Evolutionary conservation across 1,140 invertebrate species (phyloP).

Genomic region (Neodiprion pinetum): DNA sequence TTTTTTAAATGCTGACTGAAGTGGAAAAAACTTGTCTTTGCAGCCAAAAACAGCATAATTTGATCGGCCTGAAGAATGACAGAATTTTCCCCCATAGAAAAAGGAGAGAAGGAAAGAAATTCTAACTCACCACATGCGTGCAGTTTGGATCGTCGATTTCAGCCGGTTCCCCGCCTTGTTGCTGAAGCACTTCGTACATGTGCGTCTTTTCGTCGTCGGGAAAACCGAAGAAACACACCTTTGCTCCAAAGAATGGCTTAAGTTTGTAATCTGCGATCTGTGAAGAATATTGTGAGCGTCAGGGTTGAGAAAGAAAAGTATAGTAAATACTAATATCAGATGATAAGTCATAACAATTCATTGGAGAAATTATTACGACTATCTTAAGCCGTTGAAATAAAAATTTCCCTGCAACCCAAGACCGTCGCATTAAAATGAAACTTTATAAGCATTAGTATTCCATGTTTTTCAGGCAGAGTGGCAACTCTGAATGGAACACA

Average conservation of each 20-base stretch:
- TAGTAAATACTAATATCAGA: constrained; percentile 13
- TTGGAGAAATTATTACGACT: no score
- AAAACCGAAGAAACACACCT: constrained; percentile 90
- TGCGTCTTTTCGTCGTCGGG: constrained; percentile 85
- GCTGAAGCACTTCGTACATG: constrained; percentile 87
- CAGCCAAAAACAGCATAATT: no score
- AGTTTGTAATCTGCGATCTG: constrained; percentile 69
- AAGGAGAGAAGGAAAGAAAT: constrained; percentile 14
- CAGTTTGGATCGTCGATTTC: constrained; percentile 80
- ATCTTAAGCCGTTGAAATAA: no score
- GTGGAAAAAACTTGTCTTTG: no score
- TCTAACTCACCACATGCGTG: constrained; percentile 87
- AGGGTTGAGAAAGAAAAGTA: neutral
- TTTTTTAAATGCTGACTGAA: no score
- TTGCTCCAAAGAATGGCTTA: constrained; percentile 87
- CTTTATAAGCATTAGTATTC: no score
- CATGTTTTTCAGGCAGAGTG: neutral
- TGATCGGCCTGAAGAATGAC: no score
- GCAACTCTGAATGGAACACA: constrained; percentile 5
- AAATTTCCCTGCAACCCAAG: no score
- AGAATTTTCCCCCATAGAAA: neutral
- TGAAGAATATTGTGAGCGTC: constrained; percentile 16
- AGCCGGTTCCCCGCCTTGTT: constrained; percentile 83
- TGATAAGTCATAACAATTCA: neutral
- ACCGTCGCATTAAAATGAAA: no score